These are phyloP conservation scores for Mimumesa dahlbomi DNA, from an alignment of 2,888 invertebrate species.

Conservation along the genomic window DNA sequence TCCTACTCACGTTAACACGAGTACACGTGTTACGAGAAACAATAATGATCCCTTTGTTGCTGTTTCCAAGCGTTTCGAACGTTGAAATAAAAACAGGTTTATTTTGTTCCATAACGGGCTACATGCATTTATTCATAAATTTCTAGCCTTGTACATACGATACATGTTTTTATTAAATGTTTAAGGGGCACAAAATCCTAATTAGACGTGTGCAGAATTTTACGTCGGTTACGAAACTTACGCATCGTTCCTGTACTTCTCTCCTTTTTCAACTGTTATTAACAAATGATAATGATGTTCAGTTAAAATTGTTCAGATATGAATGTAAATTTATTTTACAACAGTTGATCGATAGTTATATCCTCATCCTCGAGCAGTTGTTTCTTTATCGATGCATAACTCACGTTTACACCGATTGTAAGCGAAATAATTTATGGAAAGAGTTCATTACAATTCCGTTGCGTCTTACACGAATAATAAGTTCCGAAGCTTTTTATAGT, in stretches of 20 bases:
- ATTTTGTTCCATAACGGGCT: constrained; percentile 51
- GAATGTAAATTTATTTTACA: background rate
- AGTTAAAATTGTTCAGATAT: constrained; percentile 23
- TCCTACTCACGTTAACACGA: no score
- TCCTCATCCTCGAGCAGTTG: background rate
- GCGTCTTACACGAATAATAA: no score
- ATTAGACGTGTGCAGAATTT: constrained; percentile 2
- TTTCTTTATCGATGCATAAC: background rate
- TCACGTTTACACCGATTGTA: background rate
- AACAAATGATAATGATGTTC: constrained; percentile 2
- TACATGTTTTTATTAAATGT: constrained; percentile 7
- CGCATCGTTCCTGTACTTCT: constrained; percentile 23
- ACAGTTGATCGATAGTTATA: background rate
- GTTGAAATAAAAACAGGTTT: constrained; percentile 33
- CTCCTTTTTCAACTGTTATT: constrained; percentile 20
- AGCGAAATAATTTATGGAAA: background rate
- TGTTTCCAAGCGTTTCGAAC: constrained; percentile 21
- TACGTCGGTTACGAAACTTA: background rate
- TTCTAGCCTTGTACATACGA: constrained; percentile 22
- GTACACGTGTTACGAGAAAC: background rate
- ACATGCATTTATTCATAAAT: constrained; percentile 47
- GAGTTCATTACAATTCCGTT: no score
- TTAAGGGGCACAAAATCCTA: constrained; percentile 22
- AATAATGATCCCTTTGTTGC: constrained; percentile 24
- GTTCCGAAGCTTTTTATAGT: no score